Percentiles rank a stretch among this genome's conserved stretches.
Conservation (phyloP, 2,797 vertebrate species). For the Lycodopsis pacificus region DNA sequence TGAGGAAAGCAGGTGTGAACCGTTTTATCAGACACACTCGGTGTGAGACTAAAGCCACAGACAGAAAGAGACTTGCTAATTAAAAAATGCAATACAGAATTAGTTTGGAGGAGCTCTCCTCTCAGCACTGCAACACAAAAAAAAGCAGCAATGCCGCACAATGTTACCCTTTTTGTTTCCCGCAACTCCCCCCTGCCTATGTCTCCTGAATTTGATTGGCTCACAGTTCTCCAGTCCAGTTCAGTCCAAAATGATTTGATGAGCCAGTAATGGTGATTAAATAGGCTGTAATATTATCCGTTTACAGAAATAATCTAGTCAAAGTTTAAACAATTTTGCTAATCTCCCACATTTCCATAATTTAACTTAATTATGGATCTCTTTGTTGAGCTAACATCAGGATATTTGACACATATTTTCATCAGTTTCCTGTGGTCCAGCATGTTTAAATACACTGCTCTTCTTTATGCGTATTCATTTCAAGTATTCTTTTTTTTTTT, state of each 20-base stretch:
- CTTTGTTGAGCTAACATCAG: not conserved
- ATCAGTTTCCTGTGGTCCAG: not conserved
- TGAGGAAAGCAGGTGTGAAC: not conserved
- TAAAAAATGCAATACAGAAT: constrained; percentile 6
- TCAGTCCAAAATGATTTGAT: not conserved
- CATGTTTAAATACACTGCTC: not conserved
- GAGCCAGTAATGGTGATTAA: not conserved
- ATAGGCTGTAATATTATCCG: not conserved
- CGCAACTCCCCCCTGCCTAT: not conserved
- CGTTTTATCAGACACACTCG: not conserved
- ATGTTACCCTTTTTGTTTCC: constrained; percentile 2
- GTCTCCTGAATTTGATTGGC: not conserved
- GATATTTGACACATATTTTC: not conserved
- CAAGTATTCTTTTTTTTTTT: too few species aligned
- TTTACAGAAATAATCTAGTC: not conserved
- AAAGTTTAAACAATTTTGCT: not conserved
- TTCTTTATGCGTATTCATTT: not conserved
- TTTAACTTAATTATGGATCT: not conserved
- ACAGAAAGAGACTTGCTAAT: not conserved
- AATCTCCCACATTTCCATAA: not conserved
- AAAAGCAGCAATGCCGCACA: constrained; percentile 1
- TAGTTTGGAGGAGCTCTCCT: not conserved
- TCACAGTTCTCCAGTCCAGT: not conserved
- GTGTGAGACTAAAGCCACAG: not conserved
- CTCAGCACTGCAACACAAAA: not conserved